phyloP scores from a whole-genome alignment of 2,888 invertebrate species.

The Amblyjoppa fuscipennis region DNA sequence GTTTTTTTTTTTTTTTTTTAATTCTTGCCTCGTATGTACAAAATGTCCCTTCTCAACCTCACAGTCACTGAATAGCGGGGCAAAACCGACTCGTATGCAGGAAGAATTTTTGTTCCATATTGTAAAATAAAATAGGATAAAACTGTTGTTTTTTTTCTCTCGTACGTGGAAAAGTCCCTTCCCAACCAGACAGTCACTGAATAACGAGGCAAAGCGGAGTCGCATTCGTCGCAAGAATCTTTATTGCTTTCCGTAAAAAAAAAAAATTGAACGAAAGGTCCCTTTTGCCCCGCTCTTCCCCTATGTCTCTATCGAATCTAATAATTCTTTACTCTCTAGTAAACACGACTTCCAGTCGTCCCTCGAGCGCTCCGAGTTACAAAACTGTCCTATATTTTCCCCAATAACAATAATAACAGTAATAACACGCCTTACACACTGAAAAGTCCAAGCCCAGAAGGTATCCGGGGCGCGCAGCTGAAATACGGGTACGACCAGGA shows the following conservation, averaged over 20 bases:
- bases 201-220: too few relatives aligned
- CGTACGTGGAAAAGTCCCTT: too few relatives aligned
- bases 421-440: background rate
- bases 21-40: too few relatives aligned
- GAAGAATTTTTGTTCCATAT: too few relatives aligned
- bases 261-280: background rate
- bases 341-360: background rate
- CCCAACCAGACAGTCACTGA: too few relatives aligned
- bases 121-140: background rate
- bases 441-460: slow-evolving; percentile 2
- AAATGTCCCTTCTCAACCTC: too few relatives aligned
- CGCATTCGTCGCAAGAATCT: too few relatives aligned
- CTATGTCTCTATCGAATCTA: background rate
- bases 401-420: slow-evolving; percentile 2
- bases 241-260: background rate
- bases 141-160: background rate
- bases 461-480: background rate
- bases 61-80: too few relatives aligned
- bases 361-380: background rate
- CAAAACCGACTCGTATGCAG: too few relatives aligned
- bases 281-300: background rate
- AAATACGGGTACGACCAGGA: slow-evolving; percentile 16
- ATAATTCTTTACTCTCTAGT: background rate
- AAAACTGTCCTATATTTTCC: background rate
- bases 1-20: too few relatives aligned